phyloP scores from a whole-genome alignment of 2,888 invertebrate species.

The Agriotes lineatus region DNA sequence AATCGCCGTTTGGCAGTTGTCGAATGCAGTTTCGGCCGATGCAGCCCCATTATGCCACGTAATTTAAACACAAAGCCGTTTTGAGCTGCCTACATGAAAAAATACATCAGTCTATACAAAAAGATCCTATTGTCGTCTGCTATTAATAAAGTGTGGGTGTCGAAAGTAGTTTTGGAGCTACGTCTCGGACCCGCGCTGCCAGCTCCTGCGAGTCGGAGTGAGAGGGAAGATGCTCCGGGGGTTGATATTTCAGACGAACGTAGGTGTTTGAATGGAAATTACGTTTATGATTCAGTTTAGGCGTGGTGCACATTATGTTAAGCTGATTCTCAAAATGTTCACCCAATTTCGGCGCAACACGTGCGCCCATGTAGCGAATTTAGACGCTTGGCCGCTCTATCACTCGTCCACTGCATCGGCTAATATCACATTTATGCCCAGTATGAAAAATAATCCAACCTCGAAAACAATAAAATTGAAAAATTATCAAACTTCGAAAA shows the following conservation, averaged over 20 bases:
- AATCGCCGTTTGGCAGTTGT: conserved; percentile 4
- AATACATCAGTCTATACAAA: conserved; percentile 48
- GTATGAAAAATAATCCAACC: too few species aligned
- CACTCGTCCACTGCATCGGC: too few species aligned
- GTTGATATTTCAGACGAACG: conserved; percentile 48
- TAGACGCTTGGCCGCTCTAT: not conserved
- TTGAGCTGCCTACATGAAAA: conserved; percentile 45
- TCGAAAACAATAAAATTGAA: too few species aligned
- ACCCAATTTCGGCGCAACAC: conserved; percentile 37
- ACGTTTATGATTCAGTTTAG: conserved; percentile 57
- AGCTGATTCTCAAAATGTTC: conserved; percentile 42
- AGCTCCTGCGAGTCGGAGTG: conserved; percentile 24
- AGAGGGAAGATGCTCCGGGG: conserved; percentile 45
- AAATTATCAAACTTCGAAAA: too few species aligned
- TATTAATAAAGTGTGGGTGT: conserved; percentile 54
- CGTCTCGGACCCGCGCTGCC: conserved; percentile 24
- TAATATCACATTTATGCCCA: too few species aligned
- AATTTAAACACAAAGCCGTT: conserved; percentile 44
- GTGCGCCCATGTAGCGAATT: conserved; percentile 13
- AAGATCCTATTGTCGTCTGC: conserved; percentile 53
- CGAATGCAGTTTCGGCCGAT: conserved; percentile 20
- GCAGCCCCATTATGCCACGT: conserved; percentile 38
- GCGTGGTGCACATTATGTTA: conserved; percentile 49
- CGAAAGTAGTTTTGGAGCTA: conserved; percentile 37
- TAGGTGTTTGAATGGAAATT: conserved; percentile 57